phyloP scores from a whole-genome alignment of 2,888 invertebrate species.

The Oithona nana region DNA sequence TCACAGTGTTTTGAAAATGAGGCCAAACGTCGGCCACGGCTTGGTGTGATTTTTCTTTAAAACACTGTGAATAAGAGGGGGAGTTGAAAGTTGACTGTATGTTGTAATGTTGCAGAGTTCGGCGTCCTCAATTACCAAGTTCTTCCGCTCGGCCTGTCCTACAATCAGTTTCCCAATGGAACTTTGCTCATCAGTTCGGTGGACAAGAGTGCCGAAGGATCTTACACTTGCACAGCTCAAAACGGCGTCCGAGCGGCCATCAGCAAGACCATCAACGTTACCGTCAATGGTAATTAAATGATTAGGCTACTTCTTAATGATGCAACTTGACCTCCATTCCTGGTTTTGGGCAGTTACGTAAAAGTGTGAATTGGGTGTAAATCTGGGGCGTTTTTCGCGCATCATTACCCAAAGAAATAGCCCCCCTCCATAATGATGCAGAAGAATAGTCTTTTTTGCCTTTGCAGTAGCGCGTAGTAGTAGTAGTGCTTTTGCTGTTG shows the following conservation, averaged over 20 bases:
- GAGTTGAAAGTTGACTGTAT: too few relatives aligned
- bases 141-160: neutral
- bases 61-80: too few relatives aligned
- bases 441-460: neutral
- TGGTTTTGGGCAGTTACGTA: too few relatives aligned
- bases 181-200: slow-evolving; percentile 26
- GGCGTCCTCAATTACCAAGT: neutral
- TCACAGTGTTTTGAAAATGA: too few relatives aligned
- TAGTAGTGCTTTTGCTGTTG: too few relatives aligned
- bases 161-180: slow-evolving; percentile 25
- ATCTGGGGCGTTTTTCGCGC: neutral
- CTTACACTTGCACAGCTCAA: slow-evolving; percentile 29
- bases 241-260: slow-evolving; percentile 29
- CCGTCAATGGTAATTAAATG: slow-evolving; percentile 27
- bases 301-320: slow-evolving; percentile 6
- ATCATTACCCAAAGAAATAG: neutral
- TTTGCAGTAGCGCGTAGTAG: neutral
- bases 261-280: slow-evolving; percentile 28
- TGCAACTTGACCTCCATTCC: slow-evolving; percentile 7
- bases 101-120: neutral
- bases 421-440: neutral
- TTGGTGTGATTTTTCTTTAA: neutral
- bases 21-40: too few relatives aligned
- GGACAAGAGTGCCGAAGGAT: slow-evolving; percentile 23
- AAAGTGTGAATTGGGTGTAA: too few relatives aligned